Percentiles rank a stretch among this genome's conserved stretches.
These are phyloP conservation scores for Cydia amplana DNA, from an alignment of 1,140 invertebrate species.

Conservation along the genomic window DNA sequence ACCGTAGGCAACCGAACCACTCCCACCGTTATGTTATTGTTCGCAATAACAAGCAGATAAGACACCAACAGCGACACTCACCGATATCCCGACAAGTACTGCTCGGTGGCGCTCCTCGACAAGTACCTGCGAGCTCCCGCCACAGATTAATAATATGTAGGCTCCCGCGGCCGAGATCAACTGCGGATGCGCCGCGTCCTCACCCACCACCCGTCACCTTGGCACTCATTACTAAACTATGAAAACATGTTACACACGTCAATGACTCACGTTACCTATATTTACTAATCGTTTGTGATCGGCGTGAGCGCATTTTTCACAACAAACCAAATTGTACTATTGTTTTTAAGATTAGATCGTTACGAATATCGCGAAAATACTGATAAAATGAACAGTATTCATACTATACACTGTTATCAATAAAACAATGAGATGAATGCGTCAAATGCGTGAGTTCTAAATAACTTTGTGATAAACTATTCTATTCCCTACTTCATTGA, in stretches of 20 bases:
- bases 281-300: slow-evolving; percentile 13
- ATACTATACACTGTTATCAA: background rate
- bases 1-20: background rate
- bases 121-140: background rate
- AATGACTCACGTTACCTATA: slow-evolving; percentile 58
- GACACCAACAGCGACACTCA: slow-evolving; percentile 33
- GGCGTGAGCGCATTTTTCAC: background rate
- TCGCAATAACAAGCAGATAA: background rate
- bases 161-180: slow-evolving; percentile 30
- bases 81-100: background rate
- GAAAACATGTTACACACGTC: slow-evolving; percentile 56
- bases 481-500: background rate
- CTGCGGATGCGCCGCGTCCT: slow-evolving; percentile 34
- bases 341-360: background rate
- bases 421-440: background rate
- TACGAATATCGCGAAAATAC: background rate
- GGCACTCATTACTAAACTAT: slow-evolving; percentile 58
- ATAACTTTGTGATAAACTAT: slow-evolving; percentile 13
- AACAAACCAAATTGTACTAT: background rate
- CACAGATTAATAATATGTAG: no score
- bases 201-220: slow-evolving; percentile 50
- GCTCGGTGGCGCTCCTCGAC: background rate
- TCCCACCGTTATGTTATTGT: background rate
- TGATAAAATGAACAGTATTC: background rate
- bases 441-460: background rate